Conservation (phyloP, 2,797 vertebrate genomes). For the Telmatherina bonti region DNA sequence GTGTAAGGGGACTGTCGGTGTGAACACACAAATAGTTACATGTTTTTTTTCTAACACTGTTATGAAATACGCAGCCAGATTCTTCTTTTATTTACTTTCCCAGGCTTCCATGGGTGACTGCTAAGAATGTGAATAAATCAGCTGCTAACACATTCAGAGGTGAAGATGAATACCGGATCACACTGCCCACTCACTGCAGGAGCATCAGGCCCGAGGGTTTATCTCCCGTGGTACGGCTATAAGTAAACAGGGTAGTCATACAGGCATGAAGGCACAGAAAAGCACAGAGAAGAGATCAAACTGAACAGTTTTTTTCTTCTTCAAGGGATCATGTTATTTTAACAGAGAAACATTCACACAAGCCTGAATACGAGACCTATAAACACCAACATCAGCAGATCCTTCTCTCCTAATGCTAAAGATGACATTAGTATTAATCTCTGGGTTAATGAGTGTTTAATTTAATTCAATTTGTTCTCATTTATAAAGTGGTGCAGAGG, state of each 20-base stretch:
- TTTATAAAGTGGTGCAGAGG: background rate
- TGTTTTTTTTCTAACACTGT: background rate
- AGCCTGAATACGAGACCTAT: background rate
- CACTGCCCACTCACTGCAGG: constrained; percentile 45
- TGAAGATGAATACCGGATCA: constrained; percentile 22
- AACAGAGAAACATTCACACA: background rate
- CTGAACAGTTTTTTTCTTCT: background rate
- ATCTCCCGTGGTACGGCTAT: constrained; percentile 22
- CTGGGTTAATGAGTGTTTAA: background rate
- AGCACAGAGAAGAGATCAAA: constrained; percentile 3
- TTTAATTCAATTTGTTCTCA: background rate
- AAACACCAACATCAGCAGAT: background rate
- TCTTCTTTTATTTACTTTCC: constrained; percentile 39
- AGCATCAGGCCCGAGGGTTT: constrained; percentile 35
- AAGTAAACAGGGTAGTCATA: constrained; percentile 33
- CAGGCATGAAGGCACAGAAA: constrained; percentile 7
- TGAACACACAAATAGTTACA: constrained; percentile 10
- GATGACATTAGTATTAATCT: background rate
- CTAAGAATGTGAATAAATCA: constrained; percentile 31
- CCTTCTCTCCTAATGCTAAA: background rate
- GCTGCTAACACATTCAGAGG: constrained; percentile 20
- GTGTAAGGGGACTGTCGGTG: background rate
- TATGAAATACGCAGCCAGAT: background rate
- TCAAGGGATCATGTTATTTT: background rate
- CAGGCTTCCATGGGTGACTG: constrained; percentile 1